phyloP scores from a whole-genome alignment of 2,113 vertebrate genomes.

The Oreochromis spilurus region DNA sequence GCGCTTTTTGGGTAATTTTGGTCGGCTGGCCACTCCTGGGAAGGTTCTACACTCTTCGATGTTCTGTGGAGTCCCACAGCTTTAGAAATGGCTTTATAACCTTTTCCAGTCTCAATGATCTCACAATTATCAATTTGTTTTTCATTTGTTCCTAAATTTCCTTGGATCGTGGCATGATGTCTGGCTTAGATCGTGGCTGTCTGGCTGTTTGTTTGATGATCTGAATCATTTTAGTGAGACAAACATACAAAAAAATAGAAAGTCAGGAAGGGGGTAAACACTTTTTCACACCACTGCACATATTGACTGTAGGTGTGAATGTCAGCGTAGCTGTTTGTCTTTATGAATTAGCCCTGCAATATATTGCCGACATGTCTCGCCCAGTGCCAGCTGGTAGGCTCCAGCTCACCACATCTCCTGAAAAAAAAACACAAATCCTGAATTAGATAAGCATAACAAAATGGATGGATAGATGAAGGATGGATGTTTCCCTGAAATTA shows the following conservation, averaged over 20 bases:
- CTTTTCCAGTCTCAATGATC: not conserved
- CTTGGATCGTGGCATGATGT: not conserved
- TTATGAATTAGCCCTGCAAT: not conserved
- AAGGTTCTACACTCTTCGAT: not conserved
- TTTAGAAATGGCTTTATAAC: not conserved
- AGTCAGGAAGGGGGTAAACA: not conserved
- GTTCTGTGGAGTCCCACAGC: not conserved
- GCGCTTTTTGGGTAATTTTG: not conserved
- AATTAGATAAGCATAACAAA: not conserved
- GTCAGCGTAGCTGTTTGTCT: not conserved
- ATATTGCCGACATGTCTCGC: accelerated
- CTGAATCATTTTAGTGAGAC: not conserved
- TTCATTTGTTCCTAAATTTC: not conserved
- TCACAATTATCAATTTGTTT: not conserved
- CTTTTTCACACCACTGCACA: not conserved
- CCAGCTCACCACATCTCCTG: not conserved
- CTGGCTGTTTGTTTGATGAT: not conserved
- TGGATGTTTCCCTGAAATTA: not conserved
- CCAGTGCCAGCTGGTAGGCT: not conserved
- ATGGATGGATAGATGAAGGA: not conserved
- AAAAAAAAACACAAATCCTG: not conserved
- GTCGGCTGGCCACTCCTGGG: not conserved
- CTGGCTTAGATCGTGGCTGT: not conserved
- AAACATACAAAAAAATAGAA: not conserved
- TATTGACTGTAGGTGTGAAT: not conserved